These are phyloP conservation scores for Helogale parvula DNA, from an alignment of 2,113 vertebrate species.

Conservation along the genomic window DNA sequence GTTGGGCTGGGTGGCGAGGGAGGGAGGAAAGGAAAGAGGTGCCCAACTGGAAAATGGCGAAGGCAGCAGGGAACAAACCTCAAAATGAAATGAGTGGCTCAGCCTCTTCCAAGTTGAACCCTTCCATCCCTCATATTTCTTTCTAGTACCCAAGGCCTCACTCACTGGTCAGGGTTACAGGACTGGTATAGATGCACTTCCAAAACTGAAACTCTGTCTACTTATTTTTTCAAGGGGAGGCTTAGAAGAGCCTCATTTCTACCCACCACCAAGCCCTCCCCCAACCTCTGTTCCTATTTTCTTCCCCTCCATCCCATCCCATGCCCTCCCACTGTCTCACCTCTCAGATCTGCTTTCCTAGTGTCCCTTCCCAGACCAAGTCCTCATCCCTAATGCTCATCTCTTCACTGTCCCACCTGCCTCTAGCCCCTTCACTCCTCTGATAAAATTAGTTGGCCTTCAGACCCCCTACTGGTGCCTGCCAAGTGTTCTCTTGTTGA, in stretches of 20 bases:
- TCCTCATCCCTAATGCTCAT: background rate
- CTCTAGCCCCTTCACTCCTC: background rate
- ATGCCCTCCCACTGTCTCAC: background rate
- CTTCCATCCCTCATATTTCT: background rate
- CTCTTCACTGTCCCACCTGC: background rate
- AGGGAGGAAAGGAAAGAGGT: background rate
- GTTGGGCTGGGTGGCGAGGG: background rate
- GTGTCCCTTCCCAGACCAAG: background rate
- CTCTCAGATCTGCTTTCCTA: background rate
- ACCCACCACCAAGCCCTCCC: background rate
- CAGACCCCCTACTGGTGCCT: background rate
- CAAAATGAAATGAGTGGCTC: slow-evolving; percentile 42
- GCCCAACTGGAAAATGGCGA: background rate
- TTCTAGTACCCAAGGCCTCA: background rate
- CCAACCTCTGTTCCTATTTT: background rate
- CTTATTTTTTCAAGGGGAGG: background rate
- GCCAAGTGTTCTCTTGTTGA: background rate
- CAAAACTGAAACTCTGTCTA: background rate
- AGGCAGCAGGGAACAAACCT: background rate
- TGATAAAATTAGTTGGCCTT: background rate
- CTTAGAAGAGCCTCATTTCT: background rate
- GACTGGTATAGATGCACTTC: background rate
- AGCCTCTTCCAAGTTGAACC: background rate
- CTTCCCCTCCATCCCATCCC: background rate
- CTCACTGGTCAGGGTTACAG: background rate